These are phyloP conservation scores for Meiosimyza platycephala DNA, from an alignment of 2,888 invertebrate genomes.

Conservation along the genomic window DNA sequence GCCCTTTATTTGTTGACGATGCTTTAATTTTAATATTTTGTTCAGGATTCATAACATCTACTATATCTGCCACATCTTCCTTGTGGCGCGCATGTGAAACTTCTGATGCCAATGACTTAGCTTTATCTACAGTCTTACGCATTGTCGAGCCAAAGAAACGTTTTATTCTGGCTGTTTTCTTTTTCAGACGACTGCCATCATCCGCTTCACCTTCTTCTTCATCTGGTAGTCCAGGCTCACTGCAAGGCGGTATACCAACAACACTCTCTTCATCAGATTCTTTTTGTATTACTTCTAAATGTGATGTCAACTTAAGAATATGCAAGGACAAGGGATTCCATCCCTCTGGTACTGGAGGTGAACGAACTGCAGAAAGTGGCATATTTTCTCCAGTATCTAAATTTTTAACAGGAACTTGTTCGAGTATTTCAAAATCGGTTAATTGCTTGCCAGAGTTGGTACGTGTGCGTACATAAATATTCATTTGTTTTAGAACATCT, in stretches of 20 bases:
- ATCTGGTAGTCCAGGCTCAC: constrained; percentile 63
- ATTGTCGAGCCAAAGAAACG: constrained; percentile 89
- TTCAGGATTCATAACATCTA: constrained; percentile 83
- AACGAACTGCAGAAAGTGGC: constrained; percentile 87
- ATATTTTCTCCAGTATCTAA: constrained; percentile 88
- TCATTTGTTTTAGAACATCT: constrained; percentile 75
- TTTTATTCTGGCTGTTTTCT: constrained; percentile 74
- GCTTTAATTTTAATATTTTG: constrained; percentile 91
- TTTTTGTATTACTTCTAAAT: constrained; percentile 82
- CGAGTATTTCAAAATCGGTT: constrained; percentile 92
- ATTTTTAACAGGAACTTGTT: constrained; percentile 88
- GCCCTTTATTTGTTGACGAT: constrained; percentile 95
- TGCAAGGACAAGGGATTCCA: constrained; percentile 95
- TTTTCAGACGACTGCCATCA: constrained; percentile 66
- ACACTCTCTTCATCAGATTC: constrained; percentile 84
- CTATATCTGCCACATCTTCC: constrained; percentile 86
- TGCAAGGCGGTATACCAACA: constrained; percentile 70
- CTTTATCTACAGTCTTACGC: constrained; percentile 90
- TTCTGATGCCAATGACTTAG: constrained; percentile 89
- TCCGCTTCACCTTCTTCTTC: constrained; percentile 68
- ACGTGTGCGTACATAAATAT: constrained; percentile 81
- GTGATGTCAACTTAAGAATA: constrained; percentile 90
- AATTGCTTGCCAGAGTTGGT: constrained; percentile 89
- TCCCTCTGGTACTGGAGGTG: constrained; percentile 76
- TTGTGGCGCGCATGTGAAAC: constrained; percentile 89